Base-by-base conservation (phyloP, 2,888 invertebrate species). In the Acanthopleura granulata region DNA sequence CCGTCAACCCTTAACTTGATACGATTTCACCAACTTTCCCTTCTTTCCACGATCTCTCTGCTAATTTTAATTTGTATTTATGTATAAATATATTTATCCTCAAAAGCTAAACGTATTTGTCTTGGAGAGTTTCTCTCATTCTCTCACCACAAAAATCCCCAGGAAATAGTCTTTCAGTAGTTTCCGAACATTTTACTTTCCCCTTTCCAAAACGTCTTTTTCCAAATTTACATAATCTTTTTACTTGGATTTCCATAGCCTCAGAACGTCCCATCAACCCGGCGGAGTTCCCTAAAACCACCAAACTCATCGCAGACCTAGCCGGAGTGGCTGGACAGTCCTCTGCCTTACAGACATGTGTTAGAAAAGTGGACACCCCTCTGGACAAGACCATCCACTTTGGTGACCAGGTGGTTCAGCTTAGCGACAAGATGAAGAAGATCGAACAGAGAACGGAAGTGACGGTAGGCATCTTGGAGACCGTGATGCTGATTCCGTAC, bases 341-440 rank as follows among this genome's bases (percentile, higher is more conserved):
- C 25, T 22, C 27, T 27, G 16, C 66, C 16, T 25, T 66, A 15
- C 22, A 66, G 9, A 66, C 25, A 66, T 66, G 66, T 25, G 16
- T 66, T 6, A 27, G 6, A 3, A 66, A 22, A 22, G 29, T 66
- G 15, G 66, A 18, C 22, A 66, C 22, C 14, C 66, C 66, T 27
- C 66, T 66, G 6, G 66, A 66, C 66, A 66, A 66, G 66, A 25
- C 29, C 29, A 66, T 66, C 22, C 22, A 25, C 6, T 66, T 66
- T 27, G 22, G 15, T 3, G 29, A 66, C 25, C 22, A 66, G 3
- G 29, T 66, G 15, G 16, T 22, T 22, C 22, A 66, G 6, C 6
- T 66, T 25, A 27, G 25, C 66, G 25, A 15, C 15, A 66, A 27
- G 29, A 25, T 66, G 29, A 27, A 27, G 66, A 66, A 66, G 25